Base-by-base conservation (phyloP, 2,113 vertebrate genomes). In the Toxotes chatareus region DNA sequence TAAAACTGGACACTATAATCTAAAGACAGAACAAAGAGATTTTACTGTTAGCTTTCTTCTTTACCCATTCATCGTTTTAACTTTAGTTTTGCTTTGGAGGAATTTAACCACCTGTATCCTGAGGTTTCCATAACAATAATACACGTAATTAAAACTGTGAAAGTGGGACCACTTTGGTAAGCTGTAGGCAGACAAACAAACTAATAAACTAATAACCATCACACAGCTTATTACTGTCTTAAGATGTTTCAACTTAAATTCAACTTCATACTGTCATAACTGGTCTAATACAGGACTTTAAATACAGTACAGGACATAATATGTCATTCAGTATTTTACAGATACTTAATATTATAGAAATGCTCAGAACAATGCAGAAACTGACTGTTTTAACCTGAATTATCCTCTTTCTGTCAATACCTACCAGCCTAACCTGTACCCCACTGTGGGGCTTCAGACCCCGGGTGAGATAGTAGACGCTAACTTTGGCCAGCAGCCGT, bases 401-500 rank as follows among this genome's bases (percentile, higher is more conserved):
- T 57, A 0, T 8, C 27, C 27, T 27, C 27, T 14, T 32, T 23
- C 8, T 21, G 0, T 74, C 21, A n/a, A 7, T 59, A 4, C 74
- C 92, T 90, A 84, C 85, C 93, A 99, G 98, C 97, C 98, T 62
- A 99, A 99, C 92, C 93, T 99, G 85, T 99, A 99, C 92, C 98
- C 98, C 42, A 99, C 98, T 0, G 98, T 99, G 94, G 98, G 98
- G 83, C 96, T 99, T 17, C 98, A 99, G 95, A 99, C 98, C 23
- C 98, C 98, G 0, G 98, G 98, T 42, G 98, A 99, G 94, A 99
- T 99, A 19, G 98, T 99, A 67, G 98, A 99, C 23, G 98, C 98
- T 86, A 99, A 99, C 95, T 99, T 99, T 77, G 98, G 98, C 92
- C 98, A 99, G 94, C 98, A 99, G 92, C 98, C 98, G 0, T 99